A percentile compares a stretch with the other conserved stretches of the same genome.
phyloP scores from a whole-genome alignment of 1,140 invertebrate genomes.

The Tribolium castaneum region DNA sequence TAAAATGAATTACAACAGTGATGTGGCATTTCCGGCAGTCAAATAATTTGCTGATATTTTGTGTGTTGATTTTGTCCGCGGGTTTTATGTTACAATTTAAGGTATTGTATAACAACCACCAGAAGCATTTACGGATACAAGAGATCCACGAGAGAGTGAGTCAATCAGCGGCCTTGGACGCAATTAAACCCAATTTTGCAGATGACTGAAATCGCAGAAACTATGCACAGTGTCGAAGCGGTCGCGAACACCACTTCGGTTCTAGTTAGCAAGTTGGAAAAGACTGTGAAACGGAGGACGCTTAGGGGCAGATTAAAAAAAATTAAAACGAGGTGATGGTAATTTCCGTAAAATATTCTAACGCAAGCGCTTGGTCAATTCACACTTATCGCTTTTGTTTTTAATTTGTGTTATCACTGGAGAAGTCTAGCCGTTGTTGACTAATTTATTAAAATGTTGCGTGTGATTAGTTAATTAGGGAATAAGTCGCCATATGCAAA shows the following conservation, averaged over 20 bases:
- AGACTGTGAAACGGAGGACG: slow-evolving; percentile 2
- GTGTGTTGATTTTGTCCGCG: slow-evolving; percentile 51
- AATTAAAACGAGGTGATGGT: neutral
- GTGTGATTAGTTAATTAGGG: slow-evolving; percentile 21
- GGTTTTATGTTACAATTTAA: slow-evolving; percentile 57
- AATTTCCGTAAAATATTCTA: neutral
- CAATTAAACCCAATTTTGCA: slow-evolving; percentile 54
- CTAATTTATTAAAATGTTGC: slow-evolving; percentile 28
- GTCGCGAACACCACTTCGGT: slow-evolving; percentile 62
- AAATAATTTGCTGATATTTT: slow-evolving; percentile 55
- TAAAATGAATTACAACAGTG: slow-evolving; percentile 28
- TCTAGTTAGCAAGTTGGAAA: slow-evolving; percentile 49
- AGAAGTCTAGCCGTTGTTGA: slow-evolving; percentile 19
- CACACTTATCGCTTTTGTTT: neutral
- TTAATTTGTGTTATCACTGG: neutral
- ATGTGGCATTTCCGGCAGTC: slow-evolving; percentile 47
- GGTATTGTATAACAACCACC: slow-evolving; percentile 56
- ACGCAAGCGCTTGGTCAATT: slow-evolving; percentile 16
- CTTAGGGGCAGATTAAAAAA: neutral
- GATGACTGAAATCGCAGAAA: slow-evolving; percentile 67
- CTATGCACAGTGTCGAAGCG: slow-evolving; percentile 65
- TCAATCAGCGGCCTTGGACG: slow-evolving; percentile 35
- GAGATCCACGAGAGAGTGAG: slow-evolving; percentile 65
- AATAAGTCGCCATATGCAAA: slow-evolving; percentile 22
- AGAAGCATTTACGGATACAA: slow-evolving; percentile 52